Evolutionary conservation across 2,113 vertebrate species (phyloP), one percentile per base, ranked within the genome.

Genomic region (Chinchilla lanigera): DNA sequence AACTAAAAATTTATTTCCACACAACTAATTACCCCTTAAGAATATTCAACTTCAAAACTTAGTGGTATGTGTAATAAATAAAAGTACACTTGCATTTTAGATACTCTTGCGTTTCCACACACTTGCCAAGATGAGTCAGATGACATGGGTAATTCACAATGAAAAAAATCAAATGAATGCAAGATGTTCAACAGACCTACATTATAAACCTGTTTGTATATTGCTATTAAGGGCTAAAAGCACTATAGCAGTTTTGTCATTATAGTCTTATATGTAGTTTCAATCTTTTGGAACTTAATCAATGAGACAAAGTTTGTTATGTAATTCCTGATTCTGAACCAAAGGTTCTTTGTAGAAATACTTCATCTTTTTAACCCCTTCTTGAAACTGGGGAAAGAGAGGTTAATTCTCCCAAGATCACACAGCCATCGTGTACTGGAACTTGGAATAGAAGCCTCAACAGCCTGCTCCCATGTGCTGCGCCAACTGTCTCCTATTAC

Each of bases 331-430:
- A 86, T 87, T 89, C 33, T 38, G 26, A 61, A 54, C 14, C 47
- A 90, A 11, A 86, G 54, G 17, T 63, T 87, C 50, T 73, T 96
- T 97, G 56, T 52, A 54, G 22, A 87, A 60, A 67, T 56, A 85
- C n/a, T 77, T 91, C 77, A 47, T 78, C 22, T 69, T 54, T 84
- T 82, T 33, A 85, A 80, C 8, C 5, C 13, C 12, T 38, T 96
- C 35, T 75, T 83, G 61, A 95, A 86, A 52, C n/a, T 67, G 38
- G 75, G 52, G 67, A 75, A 86, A 80, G 50, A 17, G 86, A 90
- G 5, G 26, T 95, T 89, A 87, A 80, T 33, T 83, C 28, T 9
- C 24, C 41, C 35, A 81, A n/a, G 17, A 67, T 84, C 75, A 50
- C 89, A 89, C n/a, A 67, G n/a, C 47, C 30, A 7, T 8, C 52